These are phyloP conservation scores for Aleiodes leptofemur DNA, from an alignment of 2,888 invertebrate species.

Conservation along the genomic window DNA sequence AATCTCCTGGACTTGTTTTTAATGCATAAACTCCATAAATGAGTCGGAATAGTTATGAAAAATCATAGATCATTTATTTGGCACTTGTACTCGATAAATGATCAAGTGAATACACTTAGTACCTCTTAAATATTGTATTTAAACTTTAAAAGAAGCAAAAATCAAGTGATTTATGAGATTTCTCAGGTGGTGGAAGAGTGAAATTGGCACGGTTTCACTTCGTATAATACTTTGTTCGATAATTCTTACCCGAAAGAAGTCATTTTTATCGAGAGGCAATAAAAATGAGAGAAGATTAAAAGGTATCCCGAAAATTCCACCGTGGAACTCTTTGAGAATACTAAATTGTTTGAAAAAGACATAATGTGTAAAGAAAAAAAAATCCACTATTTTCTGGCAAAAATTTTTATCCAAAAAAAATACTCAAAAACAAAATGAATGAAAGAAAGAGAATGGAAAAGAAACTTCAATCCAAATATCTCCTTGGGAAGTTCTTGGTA, in stretches of 20 bases:
- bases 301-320: constrained; percentile 1
- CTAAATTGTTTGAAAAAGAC: neutral
- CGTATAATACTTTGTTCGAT: constrained; percentile 22
- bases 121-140: neutral
- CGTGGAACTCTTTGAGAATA: neutral
- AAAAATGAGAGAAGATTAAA: constrained; percentile 20
- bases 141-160: constrained; percentile 6
- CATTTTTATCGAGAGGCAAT: constrained; percentile 27
- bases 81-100: constrained; percentile 7
- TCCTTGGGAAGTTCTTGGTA: constrained; percentile 63
- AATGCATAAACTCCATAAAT: neutral
- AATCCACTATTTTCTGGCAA: too few relatives aligned
- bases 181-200: constrained; percentile 19
- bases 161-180: constrained; percentile 24
- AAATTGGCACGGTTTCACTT: constrained; percentile 28
- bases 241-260: constrained; percentile 26
- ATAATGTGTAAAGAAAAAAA: too few relatives aligned
- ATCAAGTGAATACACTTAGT: constrained; percentile 22
- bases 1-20: neutral
- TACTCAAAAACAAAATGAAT: neutral
- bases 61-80: constrained; percentile 27
- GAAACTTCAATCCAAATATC: constrained; percentile 69
- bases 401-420: too few relatives aligned
- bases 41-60: neutral
- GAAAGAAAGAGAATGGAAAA: constrained; percentile 38